Percentiles rank a stretch among this genome's conserved stretches.
Conservation (phyloP, 2,797 vertebrate species). For the Morelia viridis region DNA sequence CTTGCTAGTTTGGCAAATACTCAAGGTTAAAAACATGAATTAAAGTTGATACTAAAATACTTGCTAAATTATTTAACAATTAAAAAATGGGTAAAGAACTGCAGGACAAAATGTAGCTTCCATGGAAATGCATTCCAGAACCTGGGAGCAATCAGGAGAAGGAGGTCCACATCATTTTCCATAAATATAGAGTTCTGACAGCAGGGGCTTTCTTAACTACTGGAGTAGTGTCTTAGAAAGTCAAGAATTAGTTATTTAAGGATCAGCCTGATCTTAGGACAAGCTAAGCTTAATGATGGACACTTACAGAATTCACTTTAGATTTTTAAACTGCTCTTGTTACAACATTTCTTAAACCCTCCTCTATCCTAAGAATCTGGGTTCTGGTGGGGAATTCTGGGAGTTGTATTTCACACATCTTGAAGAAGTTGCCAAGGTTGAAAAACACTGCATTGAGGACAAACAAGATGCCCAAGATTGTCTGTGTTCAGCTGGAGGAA, state of each 20-base stretch:
- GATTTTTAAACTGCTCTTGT: not conserved
- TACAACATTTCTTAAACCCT: not conserved
- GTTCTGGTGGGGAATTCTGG: not conserved
- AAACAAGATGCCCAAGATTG: not conserved
- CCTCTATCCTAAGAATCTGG: not conserved
- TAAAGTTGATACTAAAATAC: not conserved
- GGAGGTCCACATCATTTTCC: not conserved
- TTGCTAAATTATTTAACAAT: not conserved
- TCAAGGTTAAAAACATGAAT: not conserved
- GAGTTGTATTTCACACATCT: not conserved
- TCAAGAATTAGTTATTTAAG: not conserved
- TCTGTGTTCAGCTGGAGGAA: not conserved
- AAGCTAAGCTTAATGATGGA: not conserved
- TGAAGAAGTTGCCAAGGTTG: not conserved
- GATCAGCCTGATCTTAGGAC: not conserved
- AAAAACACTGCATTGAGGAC: not conserved
- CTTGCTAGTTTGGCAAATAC: not conserved
- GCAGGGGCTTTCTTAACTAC: not conserved
- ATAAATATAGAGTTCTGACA: not conserved
- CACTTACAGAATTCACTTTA: not conserved
- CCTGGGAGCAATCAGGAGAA: not conserved
- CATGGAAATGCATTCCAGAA: not conserved
- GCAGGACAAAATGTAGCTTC: not conserved
- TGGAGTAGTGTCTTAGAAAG: not conserved
- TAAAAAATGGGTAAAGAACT: not conserved